Evolutionary conservation across 1,140 invertebrate species (phyloP).

Genomic region (Bactericera cockerelli): DNA sequence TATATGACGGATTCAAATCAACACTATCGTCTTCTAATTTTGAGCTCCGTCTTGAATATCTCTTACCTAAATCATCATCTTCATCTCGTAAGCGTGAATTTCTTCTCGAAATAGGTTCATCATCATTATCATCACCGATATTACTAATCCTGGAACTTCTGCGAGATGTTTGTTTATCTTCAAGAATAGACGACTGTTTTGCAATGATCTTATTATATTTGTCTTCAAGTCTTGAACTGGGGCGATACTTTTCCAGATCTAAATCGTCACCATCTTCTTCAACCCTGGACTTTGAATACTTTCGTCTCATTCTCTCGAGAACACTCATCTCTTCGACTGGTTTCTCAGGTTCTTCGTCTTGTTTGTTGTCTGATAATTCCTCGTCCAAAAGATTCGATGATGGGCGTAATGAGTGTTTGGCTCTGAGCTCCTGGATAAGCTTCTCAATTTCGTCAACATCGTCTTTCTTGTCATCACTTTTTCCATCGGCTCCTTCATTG

Average conservation of each 20-base stretch:
- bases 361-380: background rate
- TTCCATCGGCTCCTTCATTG: too few species aligned
- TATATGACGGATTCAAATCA: background rate
- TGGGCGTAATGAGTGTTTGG: too few species aligned
- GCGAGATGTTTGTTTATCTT: background rate
- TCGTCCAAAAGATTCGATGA: too few species aligned
- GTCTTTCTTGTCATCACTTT: background rate
- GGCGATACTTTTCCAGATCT: background rate
- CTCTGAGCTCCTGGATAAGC: too few species aligned
- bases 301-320: background rate
- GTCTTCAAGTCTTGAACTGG: background rate
- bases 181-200: background rate
- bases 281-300: background rate
- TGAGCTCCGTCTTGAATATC: constrained; percentile 1
- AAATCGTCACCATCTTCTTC: background rate
- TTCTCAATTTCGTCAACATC: background rate
- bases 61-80: constrained; percentile 3
- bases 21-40: background rate
- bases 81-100: background rate
- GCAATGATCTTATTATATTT: background rate
- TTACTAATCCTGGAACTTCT: background rate
- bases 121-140: background rate
- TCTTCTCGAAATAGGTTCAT: background rate
- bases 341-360: background rate
- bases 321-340: background rate